Percentiles rank a stretch among this genome's conserved stretches.
phyloP scores from a whole-genome alignment of 2,797 vertebrate genomes.

The Poeciliopsis turneri region DNA sequence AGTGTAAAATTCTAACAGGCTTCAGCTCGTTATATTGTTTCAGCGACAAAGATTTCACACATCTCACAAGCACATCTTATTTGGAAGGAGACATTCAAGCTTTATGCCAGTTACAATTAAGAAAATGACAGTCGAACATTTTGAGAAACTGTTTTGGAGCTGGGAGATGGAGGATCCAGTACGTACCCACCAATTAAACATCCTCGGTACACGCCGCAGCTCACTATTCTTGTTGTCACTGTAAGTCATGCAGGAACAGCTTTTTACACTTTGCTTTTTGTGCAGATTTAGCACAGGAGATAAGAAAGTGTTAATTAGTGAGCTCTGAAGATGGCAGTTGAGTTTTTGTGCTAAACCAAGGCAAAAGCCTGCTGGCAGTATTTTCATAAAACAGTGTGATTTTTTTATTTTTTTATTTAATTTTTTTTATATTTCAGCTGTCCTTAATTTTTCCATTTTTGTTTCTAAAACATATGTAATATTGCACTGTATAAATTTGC shows the following conservation, averaged over 20 bases:
- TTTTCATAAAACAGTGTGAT: constrained; percentile 3
- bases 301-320: constrained; percentile 31
- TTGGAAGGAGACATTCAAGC: background rate
- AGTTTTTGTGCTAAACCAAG: constrained; percentile 17
- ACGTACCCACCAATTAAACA: constrained; percentile 18
- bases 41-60: background rate
- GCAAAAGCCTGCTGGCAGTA: constrained; percentile 14
- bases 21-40: background rate
- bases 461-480: background rate
- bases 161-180: background rate
- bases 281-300: constrained; percentile 24
- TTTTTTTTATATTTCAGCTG: background rate
- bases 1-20: background rate
- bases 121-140: background rate
- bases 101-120: background rate
- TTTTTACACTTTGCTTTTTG: constrained; percentile 30
- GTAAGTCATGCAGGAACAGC: constrained; percentile 13
- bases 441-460: background rate
- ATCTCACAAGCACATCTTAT: background rate
- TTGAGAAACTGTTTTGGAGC: constrained; percentile 4
- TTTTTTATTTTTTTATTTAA: background rate
- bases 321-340: constrained; percentile 24
- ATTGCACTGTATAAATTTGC: background rate
- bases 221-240: constrained; percentile 13
- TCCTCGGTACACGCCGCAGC: constrained; percentile 1